Percentiles rank a stretch among this genome's conserved stretches.
phyloP scores from a whole-genome alignment of 2,113 vertebrate genomes.

The Anser cygnoides region DNA sequence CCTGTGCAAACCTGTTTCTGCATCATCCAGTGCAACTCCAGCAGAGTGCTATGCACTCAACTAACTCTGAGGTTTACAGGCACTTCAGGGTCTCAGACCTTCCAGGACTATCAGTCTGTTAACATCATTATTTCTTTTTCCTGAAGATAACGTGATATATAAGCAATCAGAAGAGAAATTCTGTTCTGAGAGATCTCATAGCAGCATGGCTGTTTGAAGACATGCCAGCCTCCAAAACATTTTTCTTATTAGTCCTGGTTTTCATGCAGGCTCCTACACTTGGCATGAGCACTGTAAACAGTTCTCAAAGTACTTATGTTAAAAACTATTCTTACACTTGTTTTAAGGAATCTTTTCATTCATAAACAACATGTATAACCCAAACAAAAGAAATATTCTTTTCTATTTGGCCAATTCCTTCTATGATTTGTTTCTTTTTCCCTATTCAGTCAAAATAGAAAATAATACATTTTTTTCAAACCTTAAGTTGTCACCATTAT shows the following conservation, averaged over 20 bases:
- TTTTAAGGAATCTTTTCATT: background rate
- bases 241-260: background rate
- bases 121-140: background rate
- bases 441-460: background rate
- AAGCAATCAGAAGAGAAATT: background rate
- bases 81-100: background rate
- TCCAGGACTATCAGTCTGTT: background rate
- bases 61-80: background rate
- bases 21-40: background rate
- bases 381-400: background rate
- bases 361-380: background rate
- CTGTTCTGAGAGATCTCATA: background rate
- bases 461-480: background rate
- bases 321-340: background rate
- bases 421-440: background rate
- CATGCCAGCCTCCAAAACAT: background rate
- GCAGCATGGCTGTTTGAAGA: background rate
- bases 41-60: fast-evolving
- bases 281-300: background rate
- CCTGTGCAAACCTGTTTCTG: fast-evolving
- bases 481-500: background rate
- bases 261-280: background rate
- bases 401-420: background rate
- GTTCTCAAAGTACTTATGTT: background rate
- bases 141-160: background rate